Evolutionary conservation across 2,888 invertebrate genomes (phyloP).

Genomic region (Alentia gelatinosa): DNA sequence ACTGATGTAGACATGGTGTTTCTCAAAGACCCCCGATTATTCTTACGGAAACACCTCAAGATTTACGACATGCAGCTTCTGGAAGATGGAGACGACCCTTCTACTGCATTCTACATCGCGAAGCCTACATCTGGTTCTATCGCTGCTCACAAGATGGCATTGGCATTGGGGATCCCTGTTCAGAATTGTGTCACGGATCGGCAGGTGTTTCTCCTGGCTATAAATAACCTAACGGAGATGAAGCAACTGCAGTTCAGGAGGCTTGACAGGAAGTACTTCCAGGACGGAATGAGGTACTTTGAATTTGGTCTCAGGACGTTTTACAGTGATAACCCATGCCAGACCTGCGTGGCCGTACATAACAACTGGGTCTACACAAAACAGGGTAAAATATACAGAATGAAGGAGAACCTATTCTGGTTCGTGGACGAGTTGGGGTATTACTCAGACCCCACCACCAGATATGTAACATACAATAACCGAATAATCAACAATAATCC

Average conservation of each 20-base stretch:
- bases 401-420: slow-evolving; percentile 52
- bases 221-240: neutral
- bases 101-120: slow-evolving; percentile 59
- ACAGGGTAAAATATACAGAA: slow-evolving; percentile 46
- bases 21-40: slow-evolving; percentile 56
- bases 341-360: slow-evolving; percentile 34
- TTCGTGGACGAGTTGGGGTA: slow-evolving; percentile 11
- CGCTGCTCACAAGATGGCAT: slow-evolving; percentile 55
- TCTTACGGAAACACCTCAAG: neutral
- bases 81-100: neutral
- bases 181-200: neutral
- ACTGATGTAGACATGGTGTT: slow-evolving; percentile 62
- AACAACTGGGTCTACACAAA: slow-evolving; percentile 33
- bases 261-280: neutral
- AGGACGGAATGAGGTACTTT: slow-evolving; percentile 10
- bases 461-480: slow-evolving; percentile 31
- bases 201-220: neutral
- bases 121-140: slow-evolving; percentile 51
- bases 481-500: neutral
- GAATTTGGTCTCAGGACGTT: slow-evolving; percentile 46
- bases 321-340: slow-evolving; percentile 31
- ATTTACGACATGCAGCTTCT: neutral
- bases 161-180: neutral
- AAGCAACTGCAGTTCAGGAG: too few species aligned
- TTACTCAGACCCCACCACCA: slow-evolving; percentile 7